Base-by-base conservation (phyloP, 1,140 invertebrate species). In the Drosophila pseudoananassae region DNA sequence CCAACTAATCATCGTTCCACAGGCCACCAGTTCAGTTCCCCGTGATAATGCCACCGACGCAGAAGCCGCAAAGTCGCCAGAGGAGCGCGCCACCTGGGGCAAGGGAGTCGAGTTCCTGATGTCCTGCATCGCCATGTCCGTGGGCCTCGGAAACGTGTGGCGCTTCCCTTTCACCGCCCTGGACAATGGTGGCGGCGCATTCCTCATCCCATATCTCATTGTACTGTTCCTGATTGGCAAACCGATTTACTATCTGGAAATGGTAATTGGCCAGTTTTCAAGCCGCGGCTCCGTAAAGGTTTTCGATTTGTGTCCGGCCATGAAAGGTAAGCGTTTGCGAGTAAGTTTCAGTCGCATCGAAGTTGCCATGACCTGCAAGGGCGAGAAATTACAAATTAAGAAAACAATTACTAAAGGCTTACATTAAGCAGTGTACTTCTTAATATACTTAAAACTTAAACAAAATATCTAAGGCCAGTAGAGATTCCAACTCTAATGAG, bases 61-160 rank as follows among this genome's bases (percentile, higher is more conserved):
- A 20, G 68, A 81, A 56, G 53, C 51, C 1, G 61, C 23, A 29
- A 88, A 88, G 65, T 15, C 50, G 64, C 47, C 49, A 0, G 56
- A 51, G 20, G 91, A 93, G 64, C 91, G 95, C 43, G 95, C 94
- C 10, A 95, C 94, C 64, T 98, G 97, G 97, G 94, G 93, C 40
- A 96, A 94, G 68, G 94, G 95, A 53, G 76, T 96, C 3, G 96
- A 98, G 92, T 98, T 97, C 89, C 92, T 98, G 3, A 94, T 97
- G 91, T 96, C 96, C 2, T 96, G 96, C 84, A 95, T 97, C 31
- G 95, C 96, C 17, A 96, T 97, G 92, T 97, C 96, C 1, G 95
- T 97, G 8, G 96, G 96, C 1, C 92, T 97, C 31, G 97, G 97
- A n/a, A 98, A 97, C 88, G 94, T 97, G 27, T 97, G 97, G 97